Percentiles rank a stretch among this genome's conserved stretches.
Conservation (phyloP, 2,797 vertebrate species). For the Chelonia mydas region DNA sequence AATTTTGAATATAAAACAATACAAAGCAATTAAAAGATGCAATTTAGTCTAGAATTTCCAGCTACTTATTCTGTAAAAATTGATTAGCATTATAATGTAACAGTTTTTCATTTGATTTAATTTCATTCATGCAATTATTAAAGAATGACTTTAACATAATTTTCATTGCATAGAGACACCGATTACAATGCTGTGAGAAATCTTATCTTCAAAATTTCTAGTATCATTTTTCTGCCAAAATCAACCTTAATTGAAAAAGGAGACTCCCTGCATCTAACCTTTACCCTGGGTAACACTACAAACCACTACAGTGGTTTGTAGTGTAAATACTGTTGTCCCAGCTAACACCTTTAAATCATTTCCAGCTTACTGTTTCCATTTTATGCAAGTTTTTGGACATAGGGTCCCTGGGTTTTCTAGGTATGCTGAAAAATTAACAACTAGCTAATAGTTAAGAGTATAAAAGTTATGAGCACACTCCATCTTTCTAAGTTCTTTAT, state of each 20-base stretch:
- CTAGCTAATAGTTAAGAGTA: background rate
- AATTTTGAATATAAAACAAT: background rate
- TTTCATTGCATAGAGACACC: background rate
- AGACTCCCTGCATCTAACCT: background rate
- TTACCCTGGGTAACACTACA: background rate
- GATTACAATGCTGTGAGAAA: slow-evolving; percentile 13
- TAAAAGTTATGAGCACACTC: background rate
- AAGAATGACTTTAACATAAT: background rate
- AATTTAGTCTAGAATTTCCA: background rate
- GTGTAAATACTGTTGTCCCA: background rate
- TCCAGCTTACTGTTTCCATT: background rate
- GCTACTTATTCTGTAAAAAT: slow-evolving; percentile 17
- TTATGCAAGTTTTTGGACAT: background rate
- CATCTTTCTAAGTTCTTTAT: background rate
- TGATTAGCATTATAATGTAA: background rate
- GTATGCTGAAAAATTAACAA: background rate
- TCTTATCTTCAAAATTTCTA: slow-evolving; percentile 4
- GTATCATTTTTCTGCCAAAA: slow-evolving; percentile 31
- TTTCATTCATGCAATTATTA: slow-evolving; percentile 10
- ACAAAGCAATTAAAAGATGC: background rate
- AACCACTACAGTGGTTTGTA: background rate
- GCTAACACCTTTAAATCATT: background rate
- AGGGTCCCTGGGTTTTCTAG: background rate
- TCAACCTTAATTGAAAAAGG: background rate
- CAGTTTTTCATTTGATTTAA: background rate